Evolutionary conservation across 2,888 invertebrate genomes (phyloP).

Genomic region (Epistrophella euchroma): DNA sequence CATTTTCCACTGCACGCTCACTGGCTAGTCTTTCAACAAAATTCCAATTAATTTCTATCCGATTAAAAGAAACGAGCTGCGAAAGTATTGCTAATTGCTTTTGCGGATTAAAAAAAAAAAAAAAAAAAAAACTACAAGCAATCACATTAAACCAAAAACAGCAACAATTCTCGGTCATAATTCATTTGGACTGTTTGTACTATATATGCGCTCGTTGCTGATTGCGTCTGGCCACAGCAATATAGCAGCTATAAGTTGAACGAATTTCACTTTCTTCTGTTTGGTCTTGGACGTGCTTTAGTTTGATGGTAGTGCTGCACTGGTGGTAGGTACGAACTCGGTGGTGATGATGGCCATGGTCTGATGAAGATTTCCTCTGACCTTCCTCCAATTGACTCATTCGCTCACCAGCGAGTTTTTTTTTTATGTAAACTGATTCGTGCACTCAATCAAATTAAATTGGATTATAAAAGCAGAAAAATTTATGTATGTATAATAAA

Average conservation of each 20-base stretch:
- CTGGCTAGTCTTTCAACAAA: slow-evolving; percentile 3
- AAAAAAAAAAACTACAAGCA: slow-evolving; percentile 22
- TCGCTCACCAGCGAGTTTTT: slow-evolving; percentile 36
- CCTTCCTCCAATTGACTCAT: slow-evolving; percentile 54
- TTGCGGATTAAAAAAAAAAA: slow-evolving; percentile 20
- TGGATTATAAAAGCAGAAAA: slow-evolving; percentile 25
- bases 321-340: not conserved
- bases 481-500: slow-evolving; percentile 10
- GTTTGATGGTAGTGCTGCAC: not conserved
- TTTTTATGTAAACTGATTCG: slow-evolving; percentile 48
- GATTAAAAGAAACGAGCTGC: slow-evolving; percentile 69
- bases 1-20: not conserved
- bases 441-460: slow-evolving; percentile 69
- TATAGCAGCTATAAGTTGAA: not conserved
- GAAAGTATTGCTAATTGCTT: slow-evolving; percentile 63
- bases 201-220: slow-evolving; percentile 18
- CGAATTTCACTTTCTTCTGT: slow-evolving; percentile 61
- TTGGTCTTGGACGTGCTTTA: not conserved
- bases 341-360: slow-evolving; percentile 56
- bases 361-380: slow-evolving; percentile 57
- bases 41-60: slow-evolving; percentile 49
- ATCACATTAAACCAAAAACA: slow-evolving; percentile 25
- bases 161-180: slow-evolving; percentile 51
- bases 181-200: slow-evolving; percentile 39
- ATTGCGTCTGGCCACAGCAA: slow-evolving; percentile 31